Percentiles rank a stretch among this genome's conserved stretches.
Evolutionary conservation across 2,888 invertebrate species (phyloP).

Genomic region (Caenorhabditis sp.): DNA sequence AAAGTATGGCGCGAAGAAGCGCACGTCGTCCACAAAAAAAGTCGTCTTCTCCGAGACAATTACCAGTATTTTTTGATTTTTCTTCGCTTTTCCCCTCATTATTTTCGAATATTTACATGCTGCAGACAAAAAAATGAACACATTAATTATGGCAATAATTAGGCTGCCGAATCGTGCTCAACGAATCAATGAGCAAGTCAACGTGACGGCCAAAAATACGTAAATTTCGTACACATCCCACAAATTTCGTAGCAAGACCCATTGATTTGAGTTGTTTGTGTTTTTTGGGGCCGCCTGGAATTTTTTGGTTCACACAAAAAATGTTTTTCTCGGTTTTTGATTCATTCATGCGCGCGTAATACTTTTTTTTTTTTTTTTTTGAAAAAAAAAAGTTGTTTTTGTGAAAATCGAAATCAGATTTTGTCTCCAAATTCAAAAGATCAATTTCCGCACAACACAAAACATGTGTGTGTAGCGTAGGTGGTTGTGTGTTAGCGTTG

Average conservation of each 20-base stretch:
- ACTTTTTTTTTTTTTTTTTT: too few relatives aligned
- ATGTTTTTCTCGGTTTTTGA: too few relatives aligned
- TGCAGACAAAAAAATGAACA: background rate
- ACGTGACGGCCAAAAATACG: slow-evolving; percentile 23
- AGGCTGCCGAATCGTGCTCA: slow-evolving; percentile 23
- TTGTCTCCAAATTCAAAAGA: too few relatives aligned
- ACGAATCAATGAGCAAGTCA: slow-evolving; percentile 28
- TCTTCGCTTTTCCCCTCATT: background rate
- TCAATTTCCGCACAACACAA: too few relatives aligned
- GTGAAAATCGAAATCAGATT: too few relatives aligned
- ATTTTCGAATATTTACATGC: background rate
- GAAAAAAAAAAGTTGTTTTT: too few relatives aligned
- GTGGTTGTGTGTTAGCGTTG: too few relatives aligned
- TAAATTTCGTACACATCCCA: slow-evolving; percentile 39
- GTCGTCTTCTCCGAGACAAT: slow-evolving; percentile 36
- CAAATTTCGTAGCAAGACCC: slow-evolving; percentile 25
- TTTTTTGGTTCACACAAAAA: too few relatives aligned
- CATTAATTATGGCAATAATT: slow-evolving; percentile 36
- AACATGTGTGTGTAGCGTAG: too few relatives aligned
- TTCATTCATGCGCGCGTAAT: too few relatives aligned
- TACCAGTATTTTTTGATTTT: slow-evolving; percentile 31
- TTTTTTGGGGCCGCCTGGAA: slow-evolving; percentile 22
- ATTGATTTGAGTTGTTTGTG: slow-evolving; percentile 19
- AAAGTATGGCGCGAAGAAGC: slow-evolving; percentile 10
- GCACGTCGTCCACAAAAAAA: slow-evolving; percentile 12